Base-by-base conservation (phyloP, 1,140 invertebrate genomes). In the Drosophila punjabiensis region DNA sequence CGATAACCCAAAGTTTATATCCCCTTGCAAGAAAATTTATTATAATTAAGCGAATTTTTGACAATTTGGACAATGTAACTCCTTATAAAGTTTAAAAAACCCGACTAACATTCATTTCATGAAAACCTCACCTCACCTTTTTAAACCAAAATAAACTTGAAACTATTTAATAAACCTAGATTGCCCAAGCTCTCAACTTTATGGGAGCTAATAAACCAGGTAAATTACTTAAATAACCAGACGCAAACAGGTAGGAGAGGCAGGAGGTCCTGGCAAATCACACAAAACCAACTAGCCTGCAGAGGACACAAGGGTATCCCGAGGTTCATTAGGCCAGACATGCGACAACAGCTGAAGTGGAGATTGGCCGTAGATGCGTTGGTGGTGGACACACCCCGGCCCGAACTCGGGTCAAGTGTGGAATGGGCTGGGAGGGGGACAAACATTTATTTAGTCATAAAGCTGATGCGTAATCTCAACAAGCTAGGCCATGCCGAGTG, bases 371-470 rank as follows among this genome's bases (percentile, higher is more conserved):
- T 16, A 13, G 47, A 28, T 18, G 50, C 30, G 16, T 43, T 50
- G 30, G 30, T 30, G 16, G 50, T 32, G 47, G 70, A 43, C 68
- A 74, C 68, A 74, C 71, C 69, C 53, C 11, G 48, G 59, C 45
- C 50, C 28, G 30, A 14, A 73, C 32, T 53, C 45, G 28, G 18
- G 47, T 39, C 41, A 16, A 32, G 58, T 58, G 28, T 30, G 35
- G 11, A 24, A 20, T 52, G 60, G 35, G 30, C 8, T 5, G 10
- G 28, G 28, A n/a, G 16, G 28, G 28, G 28, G 64, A 30, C 74
- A 70, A 55, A 62, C 78, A 79, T 71, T 85, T 89, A 85, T 85
- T 82, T 74, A 75, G 86, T 79, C 86, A 76, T 90, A 90, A 90
- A 90, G 52, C 66, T 80, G 75, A 71, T 77, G 73, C 63, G 76